Evolutionary conservation across 2,113 vertebrate genomes (phyloP), one percentile per base, ranked within the genome.

Genomic region (Cryptoleucopteryx plumbea): DNA sequence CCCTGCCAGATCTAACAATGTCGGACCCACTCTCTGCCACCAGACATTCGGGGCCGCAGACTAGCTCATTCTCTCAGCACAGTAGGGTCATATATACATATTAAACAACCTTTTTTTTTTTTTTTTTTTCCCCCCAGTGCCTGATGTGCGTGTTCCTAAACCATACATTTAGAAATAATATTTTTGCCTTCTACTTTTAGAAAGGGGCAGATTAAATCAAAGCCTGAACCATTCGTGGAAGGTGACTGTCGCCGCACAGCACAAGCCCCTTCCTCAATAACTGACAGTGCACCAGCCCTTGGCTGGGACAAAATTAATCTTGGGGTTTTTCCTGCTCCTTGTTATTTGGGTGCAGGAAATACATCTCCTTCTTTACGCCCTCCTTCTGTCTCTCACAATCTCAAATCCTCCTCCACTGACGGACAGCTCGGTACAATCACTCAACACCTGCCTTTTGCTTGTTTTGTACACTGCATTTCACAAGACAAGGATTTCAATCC

Each of bases 291-390:
- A 89, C 84, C 94, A 90, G 93, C 72, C 85, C 94, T 95, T 42
- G 85, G 96, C 81, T 90, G 86, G 80, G 90, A 62, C 71, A 59
- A 96, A 96, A 94, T 97, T 93, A 95, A 97, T 93, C 84, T 92
- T 94, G 91, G 88, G 81, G 13, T 90, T 93, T 53, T 52, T 91
- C 80, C 67, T 88, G 55, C 19, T 67, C 27, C 71, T 61, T 40
- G 48, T 62, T 71, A 15, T 86, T 72, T 38, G 79, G 47, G 62
- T 90, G 82, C 68, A 94, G 90, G 73, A 93, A 96, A 96, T 87
- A 70, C 50, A 31, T 4, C 45, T 58, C 66, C 42, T 86, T 95
- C 91, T 97, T 72, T n/a, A 90, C 91, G 82, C 50, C 19, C 48
- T 82, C 43, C 38, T 75, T 88, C 63, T 42, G 42, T 29, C 65